Evolutionary conservation across 2,113 vertebrate species (phyloP).

Genomic region (Eptatretus burgeri): DNA sequence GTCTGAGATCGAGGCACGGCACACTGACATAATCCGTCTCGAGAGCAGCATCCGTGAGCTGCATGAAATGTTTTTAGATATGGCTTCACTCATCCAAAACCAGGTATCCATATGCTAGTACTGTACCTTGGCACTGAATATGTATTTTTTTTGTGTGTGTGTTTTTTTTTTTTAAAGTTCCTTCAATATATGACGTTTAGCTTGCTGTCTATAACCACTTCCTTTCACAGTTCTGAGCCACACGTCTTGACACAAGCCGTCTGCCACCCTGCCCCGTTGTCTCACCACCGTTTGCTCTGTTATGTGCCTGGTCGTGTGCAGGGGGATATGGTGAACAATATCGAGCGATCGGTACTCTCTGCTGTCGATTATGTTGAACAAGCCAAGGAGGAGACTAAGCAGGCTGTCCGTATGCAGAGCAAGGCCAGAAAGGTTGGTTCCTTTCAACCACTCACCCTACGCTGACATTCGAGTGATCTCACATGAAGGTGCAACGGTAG

Average conservation of each 20-base stretch:
- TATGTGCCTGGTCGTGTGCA: constrained; percentile 10
- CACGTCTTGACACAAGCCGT: too few relatives aligned
- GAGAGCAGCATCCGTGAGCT: constrained; percentile 89
- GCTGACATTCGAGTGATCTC: too few relatives aligned
- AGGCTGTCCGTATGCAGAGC: constrained; percentile 14
- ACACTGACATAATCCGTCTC: constrained; percentile 78
- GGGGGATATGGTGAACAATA: constrained; percentile 16
- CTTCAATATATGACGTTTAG: too few relatives aligned
- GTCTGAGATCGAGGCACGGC: constrained; percentile 71
- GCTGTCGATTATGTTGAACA: constrained; percentile 15
- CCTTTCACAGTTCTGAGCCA: too few relatives aligned
- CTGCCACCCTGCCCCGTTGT: too few relatives aligned
- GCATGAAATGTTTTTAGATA: constrained; percentile 95
- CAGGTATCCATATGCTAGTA: constrained; percentile 28
- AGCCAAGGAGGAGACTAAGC: constrained; percentile 15
- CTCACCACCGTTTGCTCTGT: too few relatives aligned
- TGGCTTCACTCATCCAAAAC: constrained; percentile 90
- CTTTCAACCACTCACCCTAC: too few relatives aligned
- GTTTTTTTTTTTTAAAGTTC: too few relatives aligned
- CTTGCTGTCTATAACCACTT: too few relatives aligned
- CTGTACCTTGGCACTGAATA: too few relatives aligned
- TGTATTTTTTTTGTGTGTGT: too few relatives aligned
- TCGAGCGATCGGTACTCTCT: constrained; percentile 17
- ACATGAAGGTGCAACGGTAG: too few relatives aligned
- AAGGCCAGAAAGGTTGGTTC: constrained; percentile 11